Percentiles rank a stretch among this genome's conserved stretches.
Evolutionary conservation across 2,888 invertebrate genomes (phyloP).

Genomic region (Euzetes globulus): DNA sequence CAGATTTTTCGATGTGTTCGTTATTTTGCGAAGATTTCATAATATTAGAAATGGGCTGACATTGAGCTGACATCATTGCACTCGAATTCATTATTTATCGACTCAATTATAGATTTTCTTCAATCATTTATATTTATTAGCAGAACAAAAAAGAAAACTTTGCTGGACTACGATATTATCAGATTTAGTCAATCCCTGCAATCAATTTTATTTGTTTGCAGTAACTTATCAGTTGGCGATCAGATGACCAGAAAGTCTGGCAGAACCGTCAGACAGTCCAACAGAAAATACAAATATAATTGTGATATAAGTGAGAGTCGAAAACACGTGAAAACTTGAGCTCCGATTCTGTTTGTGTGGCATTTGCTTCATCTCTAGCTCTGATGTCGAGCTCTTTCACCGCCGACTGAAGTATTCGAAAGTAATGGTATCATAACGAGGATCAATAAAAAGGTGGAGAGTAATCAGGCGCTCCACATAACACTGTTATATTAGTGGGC

Average conservation of each 20-base stretch:
- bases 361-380: not conserved
- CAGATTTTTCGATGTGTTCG: conserved; percentile 7
- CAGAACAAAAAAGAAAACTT: not conserved
- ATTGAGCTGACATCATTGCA: conserved; percentile 20
- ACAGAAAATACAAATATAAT: not conserved
- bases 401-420: not conserved
- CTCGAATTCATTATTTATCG: conserved; percentile 27
- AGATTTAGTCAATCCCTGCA: not conserved
- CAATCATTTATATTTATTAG: not conserved
- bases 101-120: not conserved
- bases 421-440: conserved; percentile 18
- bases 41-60: not conserved
- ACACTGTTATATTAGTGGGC: not conserved
- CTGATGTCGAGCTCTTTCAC: not conserved
- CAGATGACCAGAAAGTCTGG: not conserved
- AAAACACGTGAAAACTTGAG: conserved; percentile 19
- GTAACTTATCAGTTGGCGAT: not conserved
- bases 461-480: not conserved
- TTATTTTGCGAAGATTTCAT: conserved; percentile 21
- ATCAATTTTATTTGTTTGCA: not conserved
- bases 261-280: not conserved
- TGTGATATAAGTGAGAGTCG: not conserved
- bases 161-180: not conserved
- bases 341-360: not conserved
- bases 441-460: conserved; percentile 29